These are phyloP conservation scores for Cassiopea xamachana DNA, from an alignment of 30 jellyfish, hydroid and myxozoan genomes.

Conservation along the genomic window DNA sequence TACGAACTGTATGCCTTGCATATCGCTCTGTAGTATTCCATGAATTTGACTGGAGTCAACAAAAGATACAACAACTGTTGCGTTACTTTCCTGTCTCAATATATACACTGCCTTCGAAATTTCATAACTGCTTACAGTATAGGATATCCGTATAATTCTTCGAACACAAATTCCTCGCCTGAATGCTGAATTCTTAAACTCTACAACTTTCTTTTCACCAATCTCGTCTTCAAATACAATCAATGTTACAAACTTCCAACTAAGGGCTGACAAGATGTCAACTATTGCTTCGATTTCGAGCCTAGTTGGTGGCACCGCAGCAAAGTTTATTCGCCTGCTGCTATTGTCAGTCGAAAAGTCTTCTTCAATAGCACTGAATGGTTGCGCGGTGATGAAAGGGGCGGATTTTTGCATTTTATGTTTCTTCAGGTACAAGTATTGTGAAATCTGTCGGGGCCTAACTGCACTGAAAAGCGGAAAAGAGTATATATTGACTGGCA, in stretches of 20 bases:
- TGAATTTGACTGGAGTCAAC: slow-evolving; percentile 47
- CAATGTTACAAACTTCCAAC: slow-evolving; percentile 72
- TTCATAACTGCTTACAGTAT: slow-evolving; percentile 15
- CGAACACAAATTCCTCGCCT: slow-evolving; percentile 55
- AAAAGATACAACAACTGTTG: slow-evolving; percentile 54
- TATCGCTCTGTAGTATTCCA: slow-evolving; percentile 47
- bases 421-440: background rate
- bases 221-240: slow-evolving; percentile 53
- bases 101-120: background rate
- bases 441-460: background rate
- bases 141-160: slow-evolving; percentile 2
- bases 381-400: background rate
- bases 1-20: background rate
- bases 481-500: background rate
- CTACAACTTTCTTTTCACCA: slow-evolving; percentile 49
- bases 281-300: slow-evolving; percentile 36
- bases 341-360: background rate
- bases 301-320: slow-evolving; percentile 73
- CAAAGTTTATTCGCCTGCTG: background rate
- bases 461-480: background rate
- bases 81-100: slow-evolving; percentile 8
- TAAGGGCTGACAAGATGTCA: slow-evolving; percentile 44
- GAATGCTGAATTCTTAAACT: background rate
- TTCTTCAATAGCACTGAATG: background rate
- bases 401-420: background rate